phyloP scores from a whole-genome alignment of 2,888 invertebrate species.

The Creontiades dilutus region DNA sequence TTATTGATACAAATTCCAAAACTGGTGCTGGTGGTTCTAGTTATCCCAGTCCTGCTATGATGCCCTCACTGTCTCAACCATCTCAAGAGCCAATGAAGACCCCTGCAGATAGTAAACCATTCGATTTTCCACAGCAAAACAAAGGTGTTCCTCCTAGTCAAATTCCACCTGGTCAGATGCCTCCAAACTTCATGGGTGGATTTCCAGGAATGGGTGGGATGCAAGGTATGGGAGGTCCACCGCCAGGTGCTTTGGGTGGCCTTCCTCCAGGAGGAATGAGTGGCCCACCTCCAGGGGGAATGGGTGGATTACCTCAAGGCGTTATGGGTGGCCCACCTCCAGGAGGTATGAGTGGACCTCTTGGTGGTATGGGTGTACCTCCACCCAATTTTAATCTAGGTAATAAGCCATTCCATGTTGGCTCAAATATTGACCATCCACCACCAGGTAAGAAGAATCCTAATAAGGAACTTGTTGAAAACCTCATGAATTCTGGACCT shows the following conservation, averaged over 20 bases:
- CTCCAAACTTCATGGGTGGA: slow-evolving; percentile 46
- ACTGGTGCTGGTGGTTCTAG: slow-evolving; percentile 25
- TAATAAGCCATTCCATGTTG: slow-evolving; percentile 18
- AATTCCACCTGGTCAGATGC: background rate
- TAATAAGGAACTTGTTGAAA: background rate
- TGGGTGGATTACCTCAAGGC: slow-evolving; percentile 49
- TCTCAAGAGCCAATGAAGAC: slow-evolving; percentile 74
- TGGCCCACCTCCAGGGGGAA: slow-evolving; percentile 47
- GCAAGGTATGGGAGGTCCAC: slow-evolving; percentile 26
- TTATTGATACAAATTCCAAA: slow-evolving; percentile 79
- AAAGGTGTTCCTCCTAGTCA: slow-evolving; percentile 30
- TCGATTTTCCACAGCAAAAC: slow-evolving; percentile 74
- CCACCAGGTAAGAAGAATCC: slow-evolving; percentile 45
- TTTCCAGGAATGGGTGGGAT: slow-evolving; percentile 17
- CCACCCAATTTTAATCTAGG: slow-evolving; percentile 13
- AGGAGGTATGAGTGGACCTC: slow-evolving; percentile 62
- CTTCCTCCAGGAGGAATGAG: slow-evolving; percentile 64
- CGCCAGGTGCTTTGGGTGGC: slow-evolving; percentile 54
- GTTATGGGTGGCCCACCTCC: slow-evolving; percentile 67
- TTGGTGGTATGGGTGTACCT: slow-evolving; percentile 42
- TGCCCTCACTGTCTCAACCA: slow-evolving; percentile 51
- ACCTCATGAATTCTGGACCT: slow-evolving; percentile 9
- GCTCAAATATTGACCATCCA: slow-evolving; percentile 41
- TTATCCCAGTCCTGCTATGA: background rate
- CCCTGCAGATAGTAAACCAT: slow-evolving; percentile 75